Percentiles rank a stretch among this genome's conserved stretches.
Conservation (phyloP, 2,888 invertebrate genomes). For the Nephrotoma flavescens region DNA sequence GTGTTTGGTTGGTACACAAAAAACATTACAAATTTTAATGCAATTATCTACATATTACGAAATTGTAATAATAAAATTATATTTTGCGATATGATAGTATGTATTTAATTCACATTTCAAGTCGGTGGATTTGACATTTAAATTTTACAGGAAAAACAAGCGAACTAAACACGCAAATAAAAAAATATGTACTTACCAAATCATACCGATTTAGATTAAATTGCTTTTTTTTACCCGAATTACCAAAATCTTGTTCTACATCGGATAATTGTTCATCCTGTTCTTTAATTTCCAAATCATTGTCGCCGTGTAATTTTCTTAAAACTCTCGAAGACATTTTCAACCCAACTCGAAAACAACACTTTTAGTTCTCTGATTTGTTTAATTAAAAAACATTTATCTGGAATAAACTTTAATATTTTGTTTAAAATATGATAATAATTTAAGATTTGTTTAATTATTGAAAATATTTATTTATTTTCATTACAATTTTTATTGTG, state of each 20-base stretch:
- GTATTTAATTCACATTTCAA: too few species aligned
- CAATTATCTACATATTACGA: not conserved
- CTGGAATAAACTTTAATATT: not conserved
- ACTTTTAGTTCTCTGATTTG: not conserved
- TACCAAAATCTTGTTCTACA: constrained; percentile 32
- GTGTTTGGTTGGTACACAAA: too few species aligned
- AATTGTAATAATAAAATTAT: not conserved
- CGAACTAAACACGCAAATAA: not conserved
- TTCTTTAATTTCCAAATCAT: constrained; percentile 28
- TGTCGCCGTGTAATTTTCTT: constrained; percentile 46
- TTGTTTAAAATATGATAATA: not conserved
- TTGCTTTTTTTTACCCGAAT: constrained; percentile 36
- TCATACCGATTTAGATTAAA: constrained; percentile 53
- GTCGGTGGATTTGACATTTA: not conserved
- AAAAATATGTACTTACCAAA: constrained; percentile 38
- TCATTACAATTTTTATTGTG: not conserved
- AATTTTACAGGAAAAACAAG: not conserved
- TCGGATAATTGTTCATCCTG: constrained; percentile 32
- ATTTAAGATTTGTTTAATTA: not conserved
- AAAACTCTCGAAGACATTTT: constrained; percentile 50
- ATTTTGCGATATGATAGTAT: not conserved
- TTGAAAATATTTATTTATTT: not conserved
- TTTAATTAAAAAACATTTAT: not conserved
- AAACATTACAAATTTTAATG: not conserved
- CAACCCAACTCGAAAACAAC: not conserved